A percentile compares a stretch with the other conserved stretches of the same genome.
phyloP scores from a whole-genome alignment of 2,113 vertebrate genomes.

The Chloropsis hardwickii region DNA sequence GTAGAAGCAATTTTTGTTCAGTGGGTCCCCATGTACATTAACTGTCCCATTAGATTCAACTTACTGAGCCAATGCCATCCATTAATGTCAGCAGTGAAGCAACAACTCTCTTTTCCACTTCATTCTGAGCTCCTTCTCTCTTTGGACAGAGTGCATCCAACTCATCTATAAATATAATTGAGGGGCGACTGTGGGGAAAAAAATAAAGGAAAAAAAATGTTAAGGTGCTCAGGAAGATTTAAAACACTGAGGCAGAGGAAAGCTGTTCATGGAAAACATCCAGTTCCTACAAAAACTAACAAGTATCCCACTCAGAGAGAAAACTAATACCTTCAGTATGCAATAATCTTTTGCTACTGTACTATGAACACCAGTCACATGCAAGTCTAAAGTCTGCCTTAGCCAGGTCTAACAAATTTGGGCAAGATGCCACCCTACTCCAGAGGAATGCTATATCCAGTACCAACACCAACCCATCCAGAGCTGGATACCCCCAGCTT shows the following conservation, averaged over 20 bases:
- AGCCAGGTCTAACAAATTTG: not conserved
- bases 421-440: not conserved
- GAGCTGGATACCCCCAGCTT: not conserved
- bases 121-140: conserved; percentile 91
- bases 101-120: conserved; percentile 94
- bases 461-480: not conserved
- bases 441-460: not conserved
- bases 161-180: conserved; percentile 97
- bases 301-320: not conserved
- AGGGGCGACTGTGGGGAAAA: conserved; percentile 75
- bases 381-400: not conserved
- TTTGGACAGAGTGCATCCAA: conserved; percentile 93
- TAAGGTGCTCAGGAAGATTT: not conserved
- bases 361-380: not conserved
- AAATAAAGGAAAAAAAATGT: not conserved
- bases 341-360: not conserved
- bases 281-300: not conserved
- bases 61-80: conserved; percentile 95
- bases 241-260: not conserved
- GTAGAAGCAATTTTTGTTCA: not conserved
- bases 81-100: conserved; percentile 93
- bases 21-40: not conserved
- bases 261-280: not conserved
- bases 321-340: not conserved
- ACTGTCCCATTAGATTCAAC: not conserved